Evolutionary conservation across 2,113 vertebrate genomes (phyloP).

Genomic region (Chiloscyllium plagiosum): DNA sequence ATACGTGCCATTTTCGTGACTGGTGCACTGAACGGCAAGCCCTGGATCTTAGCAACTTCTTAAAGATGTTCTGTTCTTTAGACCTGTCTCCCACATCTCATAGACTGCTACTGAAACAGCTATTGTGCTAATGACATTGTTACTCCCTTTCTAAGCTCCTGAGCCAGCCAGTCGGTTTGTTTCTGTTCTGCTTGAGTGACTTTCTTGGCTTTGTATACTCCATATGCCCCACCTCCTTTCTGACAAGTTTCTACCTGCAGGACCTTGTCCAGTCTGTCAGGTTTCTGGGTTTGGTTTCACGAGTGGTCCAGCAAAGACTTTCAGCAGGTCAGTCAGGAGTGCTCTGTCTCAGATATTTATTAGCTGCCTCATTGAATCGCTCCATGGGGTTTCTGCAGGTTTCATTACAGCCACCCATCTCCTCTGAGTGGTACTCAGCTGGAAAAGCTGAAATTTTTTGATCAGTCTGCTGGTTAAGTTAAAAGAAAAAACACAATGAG

Average conservation of each 20-base stretch:
- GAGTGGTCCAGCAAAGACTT: background rate
- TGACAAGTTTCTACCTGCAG: slow-evolving; percentile 42
- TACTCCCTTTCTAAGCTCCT: background rate
- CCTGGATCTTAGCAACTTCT: background rate
- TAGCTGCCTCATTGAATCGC: background rate
- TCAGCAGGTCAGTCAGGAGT: background rate
- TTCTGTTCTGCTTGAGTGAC: background rate
- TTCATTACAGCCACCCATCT: background rate
- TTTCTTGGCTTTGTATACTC: background rate
- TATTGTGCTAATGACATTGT: background rate
- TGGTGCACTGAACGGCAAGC: background rate
- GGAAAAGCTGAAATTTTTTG: background rate
- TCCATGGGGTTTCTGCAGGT: background rate
- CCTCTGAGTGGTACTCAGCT: background rate
- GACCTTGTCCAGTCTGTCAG: slow-evolving; percentile 33
- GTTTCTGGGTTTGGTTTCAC: slow-evolving; percentile 22
- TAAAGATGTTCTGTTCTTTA: background rate
- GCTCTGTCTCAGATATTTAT: background rate
- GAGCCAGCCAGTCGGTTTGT: background rate
- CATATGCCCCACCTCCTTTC: background rate
- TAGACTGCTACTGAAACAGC: background rate
- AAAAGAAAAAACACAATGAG: background rate
- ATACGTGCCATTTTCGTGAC: background rate
- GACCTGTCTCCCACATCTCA: background rate
- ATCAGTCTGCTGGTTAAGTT: background rate